These are phyloP conservation scores for Triplophysa tibetana DNA, from an alignment of 2,113 vertebrate genomes.

Conservation along the genomic window DNA sequence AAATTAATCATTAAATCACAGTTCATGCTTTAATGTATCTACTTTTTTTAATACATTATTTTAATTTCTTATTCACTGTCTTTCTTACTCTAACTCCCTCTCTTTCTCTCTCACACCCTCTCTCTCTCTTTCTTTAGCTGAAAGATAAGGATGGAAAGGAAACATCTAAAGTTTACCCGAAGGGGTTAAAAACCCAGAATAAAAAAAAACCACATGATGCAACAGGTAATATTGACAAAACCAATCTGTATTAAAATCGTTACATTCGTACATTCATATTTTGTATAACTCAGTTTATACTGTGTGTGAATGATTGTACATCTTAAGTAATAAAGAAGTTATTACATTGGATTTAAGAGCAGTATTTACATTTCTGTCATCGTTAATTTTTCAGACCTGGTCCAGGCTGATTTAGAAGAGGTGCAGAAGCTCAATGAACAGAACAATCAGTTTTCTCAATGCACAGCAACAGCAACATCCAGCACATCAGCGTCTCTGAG, in stretches of 20 bases:
- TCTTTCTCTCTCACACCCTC: background rate
- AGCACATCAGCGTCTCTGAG: slow-evolving; percentile 29
- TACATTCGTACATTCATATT: no score
- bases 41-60: no score
- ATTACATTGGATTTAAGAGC: no score
- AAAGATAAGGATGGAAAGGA: slow-evolving; percentile 74
- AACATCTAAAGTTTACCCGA: slow-evolving; percentile 66
- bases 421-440: slow-evolving; percentile 83
- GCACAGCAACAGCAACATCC: slow-evolving; percentile 45
- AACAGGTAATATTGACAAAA: slow-evolving; percentile 72
- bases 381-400: slow-evolving; percentile 66
- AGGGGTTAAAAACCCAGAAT: slow-evolving; percentile 71
- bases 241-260: no score
- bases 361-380: background rate
- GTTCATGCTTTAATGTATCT: no score
- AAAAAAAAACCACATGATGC: slow-evolving; percentile 76
- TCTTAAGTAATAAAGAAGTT: no score
- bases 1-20: no score
- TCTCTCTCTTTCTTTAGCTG: slow-evolving; percentile 61
- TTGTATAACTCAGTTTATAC: no score
- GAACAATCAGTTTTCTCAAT: slow-evolving; percentile 74
- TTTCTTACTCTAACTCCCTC: background rate
- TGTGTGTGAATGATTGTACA: no score
- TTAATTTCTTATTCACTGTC: no score
- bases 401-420: slow-evolving; percentile 69